phyloP scores from a whole-genome alignment of 2,888 invertebrate genomes.

The Phlogophora meticulosa region DNA sequence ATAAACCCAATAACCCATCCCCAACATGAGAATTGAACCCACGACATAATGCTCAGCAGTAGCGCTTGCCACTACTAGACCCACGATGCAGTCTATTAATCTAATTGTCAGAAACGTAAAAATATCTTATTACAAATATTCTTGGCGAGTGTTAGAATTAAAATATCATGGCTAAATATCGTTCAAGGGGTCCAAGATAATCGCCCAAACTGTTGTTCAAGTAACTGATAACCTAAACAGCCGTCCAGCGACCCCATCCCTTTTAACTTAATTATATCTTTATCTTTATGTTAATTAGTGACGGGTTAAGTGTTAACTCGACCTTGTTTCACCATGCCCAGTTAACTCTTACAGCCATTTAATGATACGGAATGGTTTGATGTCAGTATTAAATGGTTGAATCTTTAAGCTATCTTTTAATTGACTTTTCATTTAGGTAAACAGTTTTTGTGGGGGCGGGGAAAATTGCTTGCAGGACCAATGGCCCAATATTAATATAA shows the following conservation, averaged over 20 bases:
- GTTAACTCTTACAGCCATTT: slow-evolving; percentile 30
- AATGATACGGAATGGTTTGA: slow-evolving; percentile 30
- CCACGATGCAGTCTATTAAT: too few relatives aligned
- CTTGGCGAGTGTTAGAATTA: too few relatives aligned
- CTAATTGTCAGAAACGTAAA: too few relatives aligned
- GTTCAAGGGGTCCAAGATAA: slow-evolving; percentile 16
- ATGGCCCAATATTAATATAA: too few relatives aligned
- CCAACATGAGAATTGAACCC: too few relatives aligned
- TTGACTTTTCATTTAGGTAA: neutral
- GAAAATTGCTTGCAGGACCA: too few relatives aligned
- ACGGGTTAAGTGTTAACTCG: slow-evolving; percentile 47
- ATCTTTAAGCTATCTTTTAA: neutral
- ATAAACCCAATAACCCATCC: too few relatives aligned
- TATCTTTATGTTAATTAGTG: slow-evolving; percentile 57
- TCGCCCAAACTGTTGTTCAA: slow-evolving; percentile 33
- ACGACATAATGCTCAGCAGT: too few relatives aligned
- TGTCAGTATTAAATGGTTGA: slow-evolving; percentile 4
- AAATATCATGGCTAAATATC: neutral
- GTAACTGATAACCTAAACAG: slow-evolving; percentile 35
- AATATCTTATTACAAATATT: too few relatives aligned
- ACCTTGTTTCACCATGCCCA: slow-evolving; percentile 33
- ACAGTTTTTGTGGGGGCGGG: too few relatives aligned
- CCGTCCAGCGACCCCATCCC: slow-evolving; percentile 29
- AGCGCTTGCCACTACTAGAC: too few relatives aligned
- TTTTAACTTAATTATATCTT: slow-evolving; percentile 47